Conservation (phyloP, 2,888 invertebrate species). For the Theretra japonica region DNA sequence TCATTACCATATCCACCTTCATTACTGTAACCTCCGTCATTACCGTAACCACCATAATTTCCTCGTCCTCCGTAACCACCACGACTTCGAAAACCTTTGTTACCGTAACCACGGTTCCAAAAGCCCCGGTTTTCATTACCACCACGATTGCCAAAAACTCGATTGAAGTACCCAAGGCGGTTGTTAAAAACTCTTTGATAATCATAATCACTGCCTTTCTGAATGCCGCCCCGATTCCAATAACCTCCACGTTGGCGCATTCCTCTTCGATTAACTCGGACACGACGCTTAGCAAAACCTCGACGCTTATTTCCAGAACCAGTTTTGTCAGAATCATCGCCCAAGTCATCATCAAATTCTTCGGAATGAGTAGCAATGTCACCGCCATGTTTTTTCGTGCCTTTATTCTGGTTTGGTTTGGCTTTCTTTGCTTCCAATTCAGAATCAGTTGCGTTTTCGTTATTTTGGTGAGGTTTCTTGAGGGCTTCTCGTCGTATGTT, state of each 20-base stretch:
- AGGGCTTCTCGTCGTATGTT: constrained; percentile 83
- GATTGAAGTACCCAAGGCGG: too few relatives aligned
- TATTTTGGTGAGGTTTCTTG: too few relatives aligned
- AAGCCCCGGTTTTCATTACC: constrained; percentile 30
- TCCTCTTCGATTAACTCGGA: constrained; percentile 40
- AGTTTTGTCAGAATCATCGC: constrained; percentile 41
- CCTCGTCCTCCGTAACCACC: too few relatives aligned
- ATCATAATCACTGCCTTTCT: too few relatives aligned
- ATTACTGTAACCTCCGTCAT: too few relatives aligned
- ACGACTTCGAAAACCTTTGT: too few relatives aligned
- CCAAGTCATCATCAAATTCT: constrained; percentile 38
- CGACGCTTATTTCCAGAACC: constrained; percentile 45
- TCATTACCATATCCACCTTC: constrained; percentile 42
- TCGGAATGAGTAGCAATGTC: constrained; percentile 43
- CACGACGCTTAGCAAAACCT: constrained; percentile 44
- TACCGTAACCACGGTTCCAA: constrained; percentile 22
- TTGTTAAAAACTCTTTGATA: too few relatives aligned
- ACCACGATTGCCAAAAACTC: too few relatives aligned
- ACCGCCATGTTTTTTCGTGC: constrained; percentile 62
- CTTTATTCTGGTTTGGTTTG: constrained; percentile 57
- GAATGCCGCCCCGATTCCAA: too few relatives aligned
- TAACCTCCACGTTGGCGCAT: constrained; percentile 32
- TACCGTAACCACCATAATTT: too few relatives aligned
- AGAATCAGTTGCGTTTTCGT: constrained; percentile 67
- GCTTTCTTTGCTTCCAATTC: constrained; percentile 71